Evolutionary conservation across 2,888 invertebrate species (phyloP).

Genomic region (Notodonta ziczac): DNA sequence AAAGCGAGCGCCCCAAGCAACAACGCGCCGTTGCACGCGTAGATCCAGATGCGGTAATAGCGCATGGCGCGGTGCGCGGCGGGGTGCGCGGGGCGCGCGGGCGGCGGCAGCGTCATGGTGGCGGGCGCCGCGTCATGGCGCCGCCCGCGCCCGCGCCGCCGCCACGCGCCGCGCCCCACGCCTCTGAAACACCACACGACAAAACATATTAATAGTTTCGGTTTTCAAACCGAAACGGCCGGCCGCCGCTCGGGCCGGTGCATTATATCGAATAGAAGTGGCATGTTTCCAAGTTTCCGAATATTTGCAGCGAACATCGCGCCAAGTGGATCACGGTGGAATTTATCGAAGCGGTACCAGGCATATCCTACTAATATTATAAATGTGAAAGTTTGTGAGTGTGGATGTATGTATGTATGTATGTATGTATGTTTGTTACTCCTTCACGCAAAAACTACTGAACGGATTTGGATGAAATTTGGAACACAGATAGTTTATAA

Average conservation of each 20-base stretch:
- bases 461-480: too few relatives aligned
- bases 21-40: slow-evolving; percentile 95
- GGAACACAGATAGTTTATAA: too few relatives aligned
- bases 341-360: background rate
- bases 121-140: slow-evolving; percentile 84
- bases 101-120: slow-evolving; percentile 86
- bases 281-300: background rate
- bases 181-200: slow-evolving; percentile 64
- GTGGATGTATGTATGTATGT: too few relatives aligned
- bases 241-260: too few relatives aligned
- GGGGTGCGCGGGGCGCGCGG: slow-evolving; percentile 81
- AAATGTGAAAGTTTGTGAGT: too few relatives aligned
- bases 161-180: slow-evolving; percentile 84
- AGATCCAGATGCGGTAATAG: slow-evolving; percentile 96
- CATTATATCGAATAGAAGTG: slow-evolving; percentile 6
- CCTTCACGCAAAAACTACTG: too few relatives aligned
- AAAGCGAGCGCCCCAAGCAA: slow-evolving; percentile 93
- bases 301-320: slow-evolving; percentile 2
- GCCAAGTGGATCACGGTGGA: background rate
- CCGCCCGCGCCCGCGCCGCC: slow-evolving; percentile 83
- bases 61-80: slow-evolving; percentile 87
- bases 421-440: too few relatives aligned
- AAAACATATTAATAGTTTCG: slow-evolving; percentile 8
- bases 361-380: too few relatives aligned
- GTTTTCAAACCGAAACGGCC: background rate